Percentiles rank a stretch among this genome's conserved stretches.
phyloP scores from a whole-genome alignment of 2,888 invertebrate genomes.

The Dolomedes plantarius region DNA sequence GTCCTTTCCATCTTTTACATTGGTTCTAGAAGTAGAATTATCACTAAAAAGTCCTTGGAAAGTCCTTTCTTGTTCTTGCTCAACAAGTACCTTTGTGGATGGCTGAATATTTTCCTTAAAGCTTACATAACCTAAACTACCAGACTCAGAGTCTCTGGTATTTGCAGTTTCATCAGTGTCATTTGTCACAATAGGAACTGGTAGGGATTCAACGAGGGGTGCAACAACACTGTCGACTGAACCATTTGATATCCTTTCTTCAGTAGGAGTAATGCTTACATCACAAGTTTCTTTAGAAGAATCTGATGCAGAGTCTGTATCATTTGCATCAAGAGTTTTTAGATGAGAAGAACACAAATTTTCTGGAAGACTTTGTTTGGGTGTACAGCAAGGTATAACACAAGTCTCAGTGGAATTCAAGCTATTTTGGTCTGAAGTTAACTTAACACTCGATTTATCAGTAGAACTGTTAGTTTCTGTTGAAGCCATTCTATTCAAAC shows the following conservation, averaged over 20 bases:
- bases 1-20: constrained; percentile 31
- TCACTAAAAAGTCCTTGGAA: constrained; percentile 11
- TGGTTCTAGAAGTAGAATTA: background rate
- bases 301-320: constrained; percentile 37
- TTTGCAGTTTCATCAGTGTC: background rate
- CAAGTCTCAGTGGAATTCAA: constrained; percentile 13
- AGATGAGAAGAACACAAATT: constrained; percentile 8
- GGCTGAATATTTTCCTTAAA: constrained; percentile 12
- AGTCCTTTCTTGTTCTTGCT: constrained; percentile 26
- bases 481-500: background rate
- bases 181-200: constrained; percentile 38
- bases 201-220: background rate
- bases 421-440: constrained; percentile 3
- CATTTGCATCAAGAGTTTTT: background rate
- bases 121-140: constrained; percentile 65
- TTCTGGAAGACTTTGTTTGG: constrained; percentile 37
- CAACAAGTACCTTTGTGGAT: constrained; percentile 11
- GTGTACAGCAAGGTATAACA: background rate
- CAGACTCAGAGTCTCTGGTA: constrained; percentile 26
- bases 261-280: constrained; percentile 41
- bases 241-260: constrained; percentile 7
- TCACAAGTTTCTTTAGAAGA: constrained; percentile 57
- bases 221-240: constrained; percentile 13
- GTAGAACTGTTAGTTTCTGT: background rate
- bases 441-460: background rate